A percentile compares a stretch with the other conserved stretches of the same genome.
These are phyloP conservation scores for Tringa solitaria DNA, from an alignment of 2,113 vertebrate species.

Conservation along the genomic window DNA sequence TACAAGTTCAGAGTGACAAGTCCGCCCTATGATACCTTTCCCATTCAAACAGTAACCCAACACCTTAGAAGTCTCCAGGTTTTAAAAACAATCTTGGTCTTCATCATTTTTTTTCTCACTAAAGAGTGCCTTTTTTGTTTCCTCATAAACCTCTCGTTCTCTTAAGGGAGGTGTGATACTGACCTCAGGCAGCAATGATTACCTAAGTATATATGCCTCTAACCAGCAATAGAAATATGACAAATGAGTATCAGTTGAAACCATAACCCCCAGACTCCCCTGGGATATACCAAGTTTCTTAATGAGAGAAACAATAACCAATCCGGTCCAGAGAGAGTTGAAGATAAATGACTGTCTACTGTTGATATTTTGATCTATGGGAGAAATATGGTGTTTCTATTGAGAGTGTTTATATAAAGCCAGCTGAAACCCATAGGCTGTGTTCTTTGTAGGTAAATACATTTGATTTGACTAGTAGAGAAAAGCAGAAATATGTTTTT, in stretches of 20 bases:
- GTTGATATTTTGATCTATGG: constrained; percentile 53
- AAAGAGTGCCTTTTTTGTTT: background rate
- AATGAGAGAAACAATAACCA: constrained; percentile 55
- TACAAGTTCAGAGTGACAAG: background rate
- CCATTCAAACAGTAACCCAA: background rate
- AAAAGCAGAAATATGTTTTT: background rate
- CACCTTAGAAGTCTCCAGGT: background rate
- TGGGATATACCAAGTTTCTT: background rate
- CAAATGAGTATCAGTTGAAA: constrained; percentile 32
- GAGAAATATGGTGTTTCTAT: background rate
- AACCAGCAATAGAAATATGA: constrained; percentile 41
- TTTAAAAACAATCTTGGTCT: background rate
- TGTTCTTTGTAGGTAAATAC: background rate
- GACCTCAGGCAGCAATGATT: constrained; percentile 13
- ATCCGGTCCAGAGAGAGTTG: background rate
- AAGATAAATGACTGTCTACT: constrained; percentile 36
- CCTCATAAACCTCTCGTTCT: background rate
- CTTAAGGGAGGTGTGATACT: background rate
- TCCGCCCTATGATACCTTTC: rapidly evolving
- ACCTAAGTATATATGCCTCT: constrained; percentile 11
- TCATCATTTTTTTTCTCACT: background rate
- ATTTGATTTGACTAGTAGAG: background rate
- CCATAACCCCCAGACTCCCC: background rate
- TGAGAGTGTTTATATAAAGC: background rate
- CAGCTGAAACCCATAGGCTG: background rate